A percentile compares a stretch with the other conserved stretches of the same genome.
Conservation (phyloP, 2,113 vertebrate genomes). For the Pelusios castaneus region DNA sequence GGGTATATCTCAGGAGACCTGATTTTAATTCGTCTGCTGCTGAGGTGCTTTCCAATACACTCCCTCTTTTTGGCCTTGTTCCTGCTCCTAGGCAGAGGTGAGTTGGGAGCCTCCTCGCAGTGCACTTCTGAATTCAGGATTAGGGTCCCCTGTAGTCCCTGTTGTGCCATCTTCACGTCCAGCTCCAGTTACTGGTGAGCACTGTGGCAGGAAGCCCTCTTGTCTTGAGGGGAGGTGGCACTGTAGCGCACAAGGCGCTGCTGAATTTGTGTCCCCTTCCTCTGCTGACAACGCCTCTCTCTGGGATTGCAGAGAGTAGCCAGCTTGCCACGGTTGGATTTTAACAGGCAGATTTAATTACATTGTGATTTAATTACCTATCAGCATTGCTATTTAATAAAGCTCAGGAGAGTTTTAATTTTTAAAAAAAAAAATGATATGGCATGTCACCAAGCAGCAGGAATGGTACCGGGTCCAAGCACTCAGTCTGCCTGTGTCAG, state of each 20-base stretch:
- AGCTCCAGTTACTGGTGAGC: accelerated
- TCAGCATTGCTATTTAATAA: conserved; percentile 77
- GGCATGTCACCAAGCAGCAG: neutral
- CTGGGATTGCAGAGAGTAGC: conserved; percentile 56
- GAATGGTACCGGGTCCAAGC: neutral
- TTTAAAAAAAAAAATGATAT: conserved; percentile 49
- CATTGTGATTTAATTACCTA: conserved; percentile 78
- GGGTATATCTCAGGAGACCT: neutral
- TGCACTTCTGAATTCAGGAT: neutral
- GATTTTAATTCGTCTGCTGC: neutral
- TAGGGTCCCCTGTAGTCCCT: accelerated
- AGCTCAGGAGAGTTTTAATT: conserved; percentile 75
- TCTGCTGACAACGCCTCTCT: conserved; percentile 26
- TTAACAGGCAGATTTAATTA: conserved; percentile 76
- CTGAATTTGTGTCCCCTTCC: neutral
- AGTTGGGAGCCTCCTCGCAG: neutral
- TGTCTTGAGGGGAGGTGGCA: neutral
- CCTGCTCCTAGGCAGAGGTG: neutral
- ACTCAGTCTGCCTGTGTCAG: neutral
- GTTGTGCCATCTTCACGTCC: no score
- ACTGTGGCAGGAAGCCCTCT: accelerated
- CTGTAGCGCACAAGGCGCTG: accelerated
- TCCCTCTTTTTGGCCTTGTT: neutral
- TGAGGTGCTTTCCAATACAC: neutral
- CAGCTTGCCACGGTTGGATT: conserved; percentile 37